These are phyloP conservation scores for Xyliphius kryptos DNA, from an alignment of 2,113 vertebrate species.

Conservation along the genomic window DNA sequence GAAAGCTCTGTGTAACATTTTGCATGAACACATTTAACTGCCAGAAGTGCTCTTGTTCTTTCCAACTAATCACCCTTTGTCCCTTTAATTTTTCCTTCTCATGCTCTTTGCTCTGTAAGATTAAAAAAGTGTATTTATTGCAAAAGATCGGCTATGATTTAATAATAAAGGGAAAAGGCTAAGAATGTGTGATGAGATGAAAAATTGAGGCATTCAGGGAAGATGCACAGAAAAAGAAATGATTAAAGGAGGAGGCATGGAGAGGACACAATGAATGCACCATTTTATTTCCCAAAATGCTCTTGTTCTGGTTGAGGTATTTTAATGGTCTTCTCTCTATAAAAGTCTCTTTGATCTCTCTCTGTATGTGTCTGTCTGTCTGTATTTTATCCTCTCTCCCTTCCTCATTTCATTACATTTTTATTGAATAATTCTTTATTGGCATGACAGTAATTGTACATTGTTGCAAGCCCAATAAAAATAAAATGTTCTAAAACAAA, in stretches of 20 bases:
- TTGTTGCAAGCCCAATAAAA: no score
- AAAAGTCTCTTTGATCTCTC: no score
- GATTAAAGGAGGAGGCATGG: constrained; percentile 21
- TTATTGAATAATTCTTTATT: not conserved
- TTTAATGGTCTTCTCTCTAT: no score
- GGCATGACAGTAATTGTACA: no score
- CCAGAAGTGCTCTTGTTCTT: constrained; percentile 12
- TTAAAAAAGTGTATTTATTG: constrained; percentile 8
- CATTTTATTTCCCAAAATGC: no score
- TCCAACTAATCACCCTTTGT: not conserved
- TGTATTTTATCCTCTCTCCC: constrained; percentile 1
- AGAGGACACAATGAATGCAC: no score
- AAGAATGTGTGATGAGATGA: constrained; percentile 20
- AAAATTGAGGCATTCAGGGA: constrained; percentile 19
- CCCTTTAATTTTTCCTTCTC: constrained; percentile 14
- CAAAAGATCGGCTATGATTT: constrained; percentile 12
- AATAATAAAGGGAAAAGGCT: constrained; percentile 5
- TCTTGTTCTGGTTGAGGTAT: no score
- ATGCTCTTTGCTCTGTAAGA: constrained; percentile 15
- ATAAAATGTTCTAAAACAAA: no score
- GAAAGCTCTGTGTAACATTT: constrained; percentile 19
- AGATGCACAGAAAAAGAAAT: constrained; percentile 40
- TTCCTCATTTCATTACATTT: not conserved
- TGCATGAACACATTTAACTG: not conserved
- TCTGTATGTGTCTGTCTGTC: constrained; percentile 9